Evolutionary conservation across 2,888 invertebrate species (phyloP).

Genomic region (Drosophila meridionalis): DNA sequence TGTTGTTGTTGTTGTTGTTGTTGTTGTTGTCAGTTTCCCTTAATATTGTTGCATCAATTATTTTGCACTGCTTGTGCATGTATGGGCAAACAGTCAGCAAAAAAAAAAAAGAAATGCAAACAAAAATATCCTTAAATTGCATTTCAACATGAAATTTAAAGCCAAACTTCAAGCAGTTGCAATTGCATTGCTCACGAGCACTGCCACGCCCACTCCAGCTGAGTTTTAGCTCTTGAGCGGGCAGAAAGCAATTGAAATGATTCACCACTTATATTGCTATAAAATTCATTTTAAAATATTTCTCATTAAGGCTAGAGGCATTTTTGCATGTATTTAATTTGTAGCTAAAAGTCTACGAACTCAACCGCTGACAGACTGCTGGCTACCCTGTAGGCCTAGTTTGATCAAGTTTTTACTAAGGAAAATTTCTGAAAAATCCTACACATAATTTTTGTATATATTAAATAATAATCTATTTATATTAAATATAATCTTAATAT

Average conservation of each 20-base stretch:
- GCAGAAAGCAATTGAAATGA: slow-evolving; percentile 24
- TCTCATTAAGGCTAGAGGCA: slow-evolving; percentile 1
- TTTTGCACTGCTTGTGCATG: slow-evolving; percentile 21
- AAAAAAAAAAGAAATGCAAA: background rate
- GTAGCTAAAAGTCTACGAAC: background rate
- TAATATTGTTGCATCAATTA: slow-evolving; percentile 46
- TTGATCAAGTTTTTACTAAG: too few relatives aligned
- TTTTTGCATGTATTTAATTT: slow-evolving; percentile 6
- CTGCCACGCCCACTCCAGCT: slow-evolving; percentile 9
- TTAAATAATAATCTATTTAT: too few relatives aligned
- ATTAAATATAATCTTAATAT: too few relatives aligned
- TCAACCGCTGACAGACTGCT: background rate
- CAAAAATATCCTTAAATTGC: background rate
- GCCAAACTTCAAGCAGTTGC: background rate
- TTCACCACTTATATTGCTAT: slow-evolving; percentile 39
- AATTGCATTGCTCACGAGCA: background rate
- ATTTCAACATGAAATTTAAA: background rate
- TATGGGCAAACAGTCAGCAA: slow-evolving; percentile 9
- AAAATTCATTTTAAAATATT: slow-evolving; percentile 8
- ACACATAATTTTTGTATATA: background rate
- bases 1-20: background rate
- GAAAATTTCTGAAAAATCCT: background rate
- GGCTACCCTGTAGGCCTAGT: background rate
- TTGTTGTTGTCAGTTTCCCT: slow-evolving; percentile 16
- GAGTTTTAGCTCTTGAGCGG: slow-evolving; percentile 19